These are phyloP conservation scores for Meiosimyza platycephala DNA, from an alignment of 2,888 invertebrate genomes.

Conservation along the genomic window DNA sequence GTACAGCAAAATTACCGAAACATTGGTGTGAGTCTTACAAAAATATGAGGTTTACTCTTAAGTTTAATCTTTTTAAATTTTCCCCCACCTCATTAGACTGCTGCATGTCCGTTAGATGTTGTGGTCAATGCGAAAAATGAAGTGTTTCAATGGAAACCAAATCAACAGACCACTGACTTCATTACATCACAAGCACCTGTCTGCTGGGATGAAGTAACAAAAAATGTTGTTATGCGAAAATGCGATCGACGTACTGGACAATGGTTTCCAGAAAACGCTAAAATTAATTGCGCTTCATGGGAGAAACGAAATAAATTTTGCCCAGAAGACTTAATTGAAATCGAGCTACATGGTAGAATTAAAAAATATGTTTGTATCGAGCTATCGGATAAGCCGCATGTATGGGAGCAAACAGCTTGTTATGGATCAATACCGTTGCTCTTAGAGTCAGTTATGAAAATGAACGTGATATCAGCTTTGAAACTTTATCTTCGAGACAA, in stretches of 20 bases:
- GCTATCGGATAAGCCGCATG: constrained; percentile 53
- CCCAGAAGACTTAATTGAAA: constrained; percentile 55
- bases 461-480: constrained; percentile 49
- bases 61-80: no score
- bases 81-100: background rate
- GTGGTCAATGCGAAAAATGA: constrained; percentile 13
- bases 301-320: constrained; percentile 47
- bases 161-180: constrained; percentile 40
- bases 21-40: no score
- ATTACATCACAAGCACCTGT: constrained; percentile 46
- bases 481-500: constrained; percentile 54
- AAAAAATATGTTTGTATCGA: constrained; percentile 56
- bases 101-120: background rate
- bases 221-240: constrained; percentile 45
- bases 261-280: constrained; percentile 43
- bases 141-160: constrained; percentile 46
- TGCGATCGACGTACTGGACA: constrained; percentile 48
- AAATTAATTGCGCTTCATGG: constrained; percentile 42
- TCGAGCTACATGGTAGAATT: constrained; percentile 34
- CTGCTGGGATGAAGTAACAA: constrained; percentile 46
- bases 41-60: no score
- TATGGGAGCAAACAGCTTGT: constrained; percentile 54
- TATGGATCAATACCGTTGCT: constrained; percentile 52
- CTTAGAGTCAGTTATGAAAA: constrained; percentile 45
- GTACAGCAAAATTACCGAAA: no score